A percentile compares a stretch with the other conserved stretches of the same genome.
phyloP scores from a whole-genome alignment of 2,888 invertebrate genomes.

The Carpatolechia fugitivella region DNA sequence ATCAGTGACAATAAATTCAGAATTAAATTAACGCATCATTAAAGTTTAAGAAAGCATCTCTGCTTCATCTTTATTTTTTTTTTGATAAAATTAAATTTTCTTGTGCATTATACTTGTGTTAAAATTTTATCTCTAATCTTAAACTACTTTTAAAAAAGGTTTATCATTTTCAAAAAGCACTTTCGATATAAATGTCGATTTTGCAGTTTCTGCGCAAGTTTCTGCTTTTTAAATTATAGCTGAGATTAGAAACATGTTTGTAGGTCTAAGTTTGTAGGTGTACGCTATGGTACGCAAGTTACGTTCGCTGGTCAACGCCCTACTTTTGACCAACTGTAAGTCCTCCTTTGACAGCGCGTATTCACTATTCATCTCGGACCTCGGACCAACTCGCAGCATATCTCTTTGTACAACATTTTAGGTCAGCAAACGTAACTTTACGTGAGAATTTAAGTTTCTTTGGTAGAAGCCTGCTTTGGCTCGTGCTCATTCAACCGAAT shows the following conservation, averaged over 20 bases:
- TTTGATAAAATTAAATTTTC: no score
- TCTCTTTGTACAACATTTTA: conserved; percentile 20
- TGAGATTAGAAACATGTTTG: conserved; percentile 5
- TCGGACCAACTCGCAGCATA: conserved; percentile 20
- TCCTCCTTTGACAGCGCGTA: conserved; percentile 24
- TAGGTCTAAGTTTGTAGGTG: no score
- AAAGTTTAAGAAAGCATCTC: background rate
- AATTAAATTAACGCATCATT: background rate
- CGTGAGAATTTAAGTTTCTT: conserved; percentile 17
- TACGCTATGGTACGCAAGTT: background rate
- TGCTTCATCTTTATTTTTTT: background rate
- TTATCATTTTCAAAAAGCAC: background rate
- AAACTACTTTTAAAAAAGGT: no score
- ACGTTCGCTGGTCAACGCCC: conserved; percentile 26
- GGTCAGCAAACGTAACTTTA: conserved; percentile 23
- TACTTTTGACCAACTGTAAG: conserved; percentile 24
- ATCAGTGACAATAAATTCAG: background rate
- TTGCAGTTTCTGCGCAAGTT: background rate
- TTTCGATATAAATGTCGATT: background rate
- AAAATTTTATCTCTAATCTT: no score
- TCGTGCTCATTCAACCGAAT: conserved; percentile 6
- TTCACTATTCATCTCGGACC: conserved; percentile 20
- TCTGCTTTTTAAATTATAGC: background rate
- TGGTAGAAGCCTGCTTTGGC: background rate
- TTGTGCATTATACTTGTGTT: no score